Base-by-base conservation (phyloP, 1,140 invertebrate species). In the Thaumetopoea pityocampa region DNA sequence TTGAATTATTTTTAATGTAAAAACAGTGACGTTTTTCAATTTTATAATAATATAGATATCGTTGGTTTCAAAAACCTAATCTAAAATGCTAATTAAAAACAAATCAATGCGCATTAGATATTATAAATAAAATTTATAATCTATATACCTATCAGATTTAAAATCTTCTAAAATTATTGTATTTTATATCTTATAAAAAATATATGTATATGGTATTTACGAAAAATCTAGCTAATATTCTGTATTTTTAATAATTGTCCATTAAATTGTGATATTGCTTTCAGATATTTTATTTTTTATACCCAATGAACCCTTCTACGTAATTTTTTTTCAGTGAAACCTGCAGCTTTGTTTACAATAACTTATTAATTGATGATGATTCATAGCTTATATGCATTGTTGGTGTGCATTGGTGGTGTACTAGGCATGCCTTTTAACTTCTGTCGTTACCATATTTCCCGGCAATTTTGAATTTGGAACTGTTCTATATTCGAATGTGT, bases 191-290 rank as follows among this genome's bases (percentile, higher is more conserved):
- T 34, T 34, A 30, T 41, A 23, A 35, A 10, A 41, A 36, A 35
- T 16, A 7, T 20, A 35, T n/a, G n/a, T n/a, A 30, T 20, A 22
- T 10, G 18, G 16, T 32, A 40, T 41, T 23, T 41, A 41, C 28
- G 37, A 41, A 41, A 41, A 34, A 34, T 26, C 27, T 34, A 43
- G 28, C 22, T 38, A 40, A 47, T 46, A 34, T 40, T 44, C 23
- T 49, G 44, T 56, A 53, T 57, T 44, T 60, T 54, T 57, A 59
- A 63, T 60, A 51, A 58, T 65, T 74, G 70, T 78, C 68, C 73
- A 78, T 64, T 78, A 78, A 78, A 78, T 66, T 74, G 73, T 78
- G 68, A 78, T 78, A 74, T 54, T 61, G 42, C 35, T 42, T 36
- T 40, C 14, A 18, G 27, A 42, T 47, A 30, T 69, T 71, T 62